Evolutionary conservation across 2,797 vertebrate genomes (phyloP).

Genomic region (Sebastes aleutianus): DNA sequence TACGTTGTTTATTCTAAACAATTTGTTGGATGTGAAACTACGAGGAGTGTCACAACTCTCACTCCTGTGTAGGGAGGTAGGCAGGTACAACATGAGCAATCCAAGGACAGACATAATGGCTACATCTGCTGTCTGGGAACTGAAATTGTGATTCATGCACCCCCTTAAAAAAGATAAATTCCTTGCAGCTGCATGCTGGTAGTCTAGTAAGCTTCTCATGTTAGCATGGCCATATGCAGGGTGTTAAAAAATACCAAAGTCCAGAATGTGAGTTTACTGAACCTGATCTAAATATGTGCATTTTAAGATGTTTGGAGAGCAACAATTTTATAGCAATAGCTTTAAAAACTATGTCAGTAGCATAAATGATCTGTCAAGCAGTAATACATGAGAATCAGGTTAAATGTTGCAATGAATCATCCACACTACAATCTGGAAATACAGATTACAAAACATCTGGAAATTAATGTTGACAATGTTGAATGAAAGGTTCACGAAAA

Average conservation of each 20-base stretch:
- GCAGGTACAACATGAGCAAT: not conserved
- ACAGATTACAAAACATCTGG: not conserved
- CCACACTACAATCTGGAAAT: not conserved
- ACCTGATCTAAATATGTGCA: not conserved
- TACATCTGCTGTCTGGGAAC: not conserved
- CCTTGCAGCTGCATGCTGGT: not conserved
- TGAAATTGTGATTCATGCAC: not conserved
- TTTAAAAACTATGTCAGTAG: too few relatives aligned
- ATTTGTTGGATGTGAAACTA: not conserved
- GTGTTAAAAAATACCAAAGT: accelerated
- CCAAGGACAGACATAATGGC: not conserved
- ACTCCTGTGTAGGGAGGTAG: not conserved
- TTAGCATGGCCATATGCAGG: not conserved
- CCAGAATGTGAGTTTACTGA: not conserved
- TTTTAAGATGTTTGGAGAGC: not conserved
- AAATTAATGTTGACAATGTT: not conserved
- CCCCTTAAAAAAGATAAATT: not conserved
- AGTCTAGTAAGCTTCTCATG: too few relatives aligned
- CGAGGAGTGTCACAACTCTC: not conserved
- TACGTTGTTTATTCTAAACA: not conserved
- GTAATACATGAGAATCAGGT: not conserved
- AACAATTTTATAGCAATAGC: accelerated
- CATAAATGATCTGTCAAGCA: too few relatives aligned
- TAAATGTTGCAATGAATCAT: not conserved
- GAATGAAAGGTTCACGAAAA: not conserved